Percentiles rank a stretch among this genome's conserved stretches.
These are phyloP conservation scores for Natator depressus DNA, from an alignment of 2,113 vertebrate species.

Conservation along the genomic window DNA sequence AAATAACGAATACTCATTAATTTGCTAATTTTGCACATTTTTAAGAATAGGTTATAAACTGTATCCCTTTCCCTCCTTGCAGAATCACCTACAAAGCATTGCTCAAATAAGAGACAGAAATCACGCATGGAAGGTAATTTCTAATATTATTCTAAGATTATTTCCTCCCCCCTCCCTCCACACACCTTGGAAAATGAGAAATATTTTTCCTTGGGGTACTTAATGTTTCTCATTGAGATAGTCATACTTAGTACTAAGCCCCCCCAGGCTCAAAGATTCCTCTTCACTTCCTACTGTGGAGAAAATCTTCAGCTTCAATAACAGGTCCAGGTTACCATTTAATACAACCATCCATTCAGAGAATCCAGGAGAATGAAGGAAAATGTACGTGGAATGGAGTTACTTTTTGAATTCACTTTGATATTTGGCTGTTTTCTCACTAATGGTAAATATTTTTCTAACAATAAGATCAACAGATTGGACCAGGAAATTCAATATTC, in stretches of 20 bases:
- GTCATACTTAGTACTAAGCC: background rate
- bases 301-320: background rate
- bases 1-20: background rate
- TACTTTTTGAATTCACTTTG: background rate
- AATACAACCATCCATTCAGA: background rate
- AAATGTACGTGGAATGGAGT: background rate
- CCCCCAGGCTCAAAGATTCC: background rate
- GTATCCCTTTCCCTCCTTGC: background rate
- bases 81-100: background rate
- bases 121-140: background rate
- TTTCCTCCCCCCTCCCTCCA: no score
- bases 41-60: background rate
- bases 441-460: background rate
- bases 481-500: background rate
- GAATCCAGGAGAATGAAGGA: background rate
- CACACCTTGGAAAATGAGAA: background rate
- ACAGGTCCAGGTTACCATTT: background rate
- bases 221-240: background rate
- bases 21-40: background rate
- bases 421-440: background rate
- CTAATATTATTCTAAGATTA: background rate
- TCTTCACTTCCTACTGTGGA: background rate
- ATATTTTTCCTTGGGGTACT: background rate
- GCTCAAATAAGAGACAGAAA: background rate
- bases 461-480: background rate